Evolutionary conservation across 1,140 invertebrate species (phyloP).

Genomic region (Brachionus paranguensis): DNA sequence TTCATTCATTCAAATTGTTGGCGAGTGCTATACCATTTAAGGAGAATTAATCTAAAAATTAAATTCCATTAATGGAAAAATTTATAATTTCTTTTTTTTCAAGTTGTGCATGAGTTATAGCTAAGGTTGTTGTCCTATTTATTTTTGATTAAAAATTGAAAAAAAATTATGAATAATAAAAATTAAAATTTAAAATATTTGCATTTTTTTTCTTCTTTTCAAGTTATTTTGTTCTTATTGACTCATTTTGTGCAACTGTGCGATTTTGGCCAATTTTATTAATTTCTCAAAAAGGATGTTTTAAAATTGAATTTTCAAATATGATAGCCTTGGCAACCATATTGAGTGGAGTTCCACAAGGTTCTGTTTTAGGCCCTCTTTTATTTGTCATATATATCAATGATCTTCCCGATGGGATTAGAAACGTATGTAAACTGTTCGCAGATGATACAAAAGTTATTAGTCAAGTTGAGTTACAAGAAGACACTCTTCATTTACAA

Average conservation of each 20-base stretch:
- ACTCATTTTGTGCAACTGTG: neutral
- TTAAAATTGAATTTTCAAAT: neutral
- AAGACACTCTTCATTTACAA: no score
- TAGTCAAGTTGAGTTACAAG: no score
- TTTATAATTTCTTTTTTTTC: slow-evolving; percentile 9
- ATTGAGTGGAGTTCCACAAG: no score
- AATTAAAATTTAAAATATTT: neutral
- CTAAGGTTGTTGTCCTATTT: neutral
- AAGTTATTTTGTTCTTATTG: neutral
- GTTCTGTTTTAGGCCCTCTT: no score
- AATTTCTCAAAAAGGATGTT: neutral
- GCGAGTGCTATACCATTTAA: neutral
- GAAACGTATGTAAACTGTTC: no score
- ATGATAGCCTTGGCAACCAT: no score
- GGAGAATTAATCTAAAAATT: neutral
- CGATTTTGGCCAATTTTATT: neutral
- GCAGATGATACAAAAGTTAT: no score
- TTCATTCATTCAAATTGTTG: neutral
- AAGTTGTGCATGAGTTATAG: neutral
- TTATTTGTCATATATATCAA: no score
- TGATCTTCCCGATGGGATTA: no score
- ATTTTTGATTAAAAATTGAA: neutral
- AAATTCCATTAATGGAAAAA: slow-evolving; percentile 15
- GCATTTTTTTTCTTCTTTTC: neutral
- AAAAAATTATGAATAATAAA: neutral